phyloP scores from a whole-genome alignment of 2,113 vertebrate species.

The Dascyllus trimaculatus region DNA sequence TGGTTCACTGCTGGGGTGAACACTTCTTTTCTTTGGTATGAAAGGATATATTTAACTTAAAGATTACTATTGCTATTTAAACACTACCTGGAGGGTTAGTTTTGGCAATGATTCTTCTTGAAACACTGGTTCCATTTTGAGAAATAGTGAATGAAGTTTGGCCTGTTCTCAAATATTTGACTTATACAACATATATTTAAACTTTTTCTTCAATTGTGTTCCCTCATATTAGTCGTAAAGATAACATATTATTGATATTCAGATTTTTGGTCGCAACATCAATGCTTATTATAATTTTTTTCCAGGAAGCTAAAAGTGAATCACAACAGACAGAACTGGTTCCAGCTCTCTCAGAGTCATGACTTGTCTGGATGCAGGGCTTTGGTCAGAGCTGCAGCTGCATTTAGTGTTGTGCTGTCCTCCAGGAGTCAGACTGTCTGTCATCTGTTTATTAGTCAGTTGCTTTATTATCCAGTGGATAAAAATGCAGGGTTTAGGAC shows the following conservation, averaged over 20 bases:
- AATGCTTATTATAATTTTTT: slow-evolving; percentile 29
- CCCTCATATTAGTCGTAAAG: slow-evolving; percentile 14
- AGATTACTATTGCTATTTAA: neutral
- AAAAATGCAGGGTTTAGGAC: slow-evolving; percentile 56
- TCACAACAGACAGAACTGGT: slow-evolving; percentile 46
- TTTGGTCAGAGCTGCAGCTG: slow-evolving; percentile 59
- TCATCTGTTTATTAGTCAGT: slow-evolving; percentile 76
- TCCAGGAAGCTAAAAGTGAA: slow-evolving; percentile 69
- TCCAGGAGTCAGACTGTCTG: slow-evolving; percentile 55
- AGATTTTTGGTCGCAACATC: neutral
- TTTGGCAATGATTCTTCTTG: neutral
- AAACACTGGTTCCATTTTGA: neutral
- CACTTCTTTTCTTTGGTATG: neutral
- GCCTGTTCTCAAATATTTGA: slow-evolving; percentile 10
- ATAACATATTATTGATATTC: neutral
- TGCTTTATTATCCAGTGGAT: slow-evolving; percentile 65
- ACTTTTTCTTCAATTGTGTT: neutral
- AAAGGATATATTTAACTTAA: neutral
- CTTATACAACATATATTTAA: neutral
- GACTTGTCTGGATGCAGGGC: slow-evolving; percentile 17
- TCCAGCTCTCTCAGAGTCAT: slow-evolving; percentile 45
- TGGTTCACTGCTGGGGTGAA: neutral
- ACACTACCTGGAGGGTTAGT: neutral
- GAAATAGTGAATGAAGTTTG: neutral
- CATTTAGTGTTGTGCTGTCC: slow-evolving; percentile 20